Evolutionary conservation across 2,113 vertebrate species (phyloP).

Genomic region (Machaerirhynchus nigripectus): DNA sequence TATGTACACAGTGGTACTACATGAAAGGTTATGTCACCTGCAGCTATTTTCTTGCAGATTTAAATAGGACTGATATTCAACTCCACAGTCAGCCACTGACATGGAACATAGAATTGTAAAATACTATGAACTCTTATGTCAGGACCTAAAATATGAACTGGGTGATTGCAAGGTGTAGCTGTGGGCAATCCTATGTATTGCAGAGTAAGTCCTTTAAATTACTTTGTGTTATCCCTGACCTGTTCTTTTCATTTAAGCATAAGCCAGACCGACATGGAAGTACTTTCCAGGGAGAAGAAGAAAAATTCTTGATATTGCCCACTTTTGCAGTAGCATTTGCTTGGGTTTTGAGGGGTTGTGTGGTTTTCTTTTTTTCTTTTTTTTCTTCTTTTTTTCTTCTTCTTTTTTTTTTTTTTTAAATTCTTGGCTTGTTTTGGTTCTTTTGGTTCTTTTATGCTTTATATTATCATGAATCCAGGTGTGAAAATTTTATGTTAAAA

Average conservation of each 20-base stretch:
- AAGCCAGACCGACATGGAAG: slow-evolving; percentile 45
- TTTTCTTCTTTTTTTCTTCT: accelerated
- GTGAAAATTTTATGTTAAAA: not conserved
- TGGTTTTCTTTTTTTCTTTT: accelerated
- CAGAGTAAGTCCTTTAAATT: slow-evolving; percentile 62
- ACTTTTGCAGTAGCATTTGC: not conserved
- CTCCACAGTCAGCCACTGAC: slow-evolving; percentile 81
- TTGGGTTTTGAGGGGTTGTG: not conserved
- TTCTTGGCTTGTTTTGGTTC: not conserved
- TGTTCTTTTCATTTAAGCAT: slow-evolving; percentile 66
- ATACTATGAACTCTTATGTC: slow-evolving; percentile 76
- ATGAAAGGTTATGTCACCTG: slow-evolving; percentile 98
- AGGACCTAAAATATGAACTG: slow-evolving; percentile 78
- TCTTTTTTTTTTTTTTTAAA: accelerated
- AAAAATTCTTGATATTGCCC: not conserved
- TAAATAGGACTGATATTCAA: slow-evolving; percentile 85
- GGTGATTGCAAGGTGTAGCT: slow-evolving; percentile 79
- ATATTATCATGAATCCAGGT: not conserved
- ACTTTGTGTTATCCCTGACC: slow-evolving; percentile 65
- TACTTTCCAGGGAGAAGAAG: not conserved
- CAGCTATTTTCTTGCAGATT: slow-evolving; percentile 92
- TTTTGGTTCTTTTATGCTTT: not conserved
- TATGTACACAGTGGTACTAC: slow-evolving; percentile 90
- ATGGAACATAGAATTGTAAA: slow-evolving; percentile 82
- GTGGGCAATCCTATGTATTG: slow-evolving; percentile 66